Percentiles rank a stretch among this genome's conserved stretches.
Conservation (phyloP, 2,888 invertebrate genomes). For the Drosophila paranaensis region DNA sequence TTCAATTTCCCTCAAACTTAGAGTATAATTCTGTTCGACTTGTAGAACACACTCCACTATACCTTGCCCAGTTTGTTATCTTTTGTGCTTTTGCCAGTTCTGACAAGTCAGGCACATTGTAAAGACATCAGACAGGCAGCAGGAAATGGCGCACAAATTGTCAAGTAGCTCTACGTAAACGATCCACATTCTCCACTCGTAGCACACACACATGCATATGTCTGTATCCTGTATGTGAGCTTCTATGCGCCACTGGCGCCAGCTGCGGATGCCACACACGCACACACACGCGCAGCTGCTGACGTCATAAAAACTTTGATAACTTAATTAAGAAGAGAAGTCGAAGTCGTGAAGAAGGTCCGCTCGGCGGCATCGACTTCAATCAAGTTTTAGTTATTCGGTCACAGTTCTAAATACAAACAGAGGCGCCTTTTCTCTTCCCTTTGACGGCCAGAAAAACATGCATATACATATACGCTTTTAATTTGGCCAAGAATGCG, state of each 20-base stretch:
- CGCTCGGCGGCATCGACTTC: slow-evolving; percentile 22
- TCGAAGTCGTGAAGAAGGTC: slow-evolving; percentile 22
- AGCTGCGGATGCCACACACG: slow-evolving; percentile 42
- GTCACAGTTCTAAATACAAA: slow-evolving; percentile 39
- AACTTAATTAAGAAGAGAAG: slow-evolving; percentile 71
- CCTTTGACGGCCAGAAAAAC: neutral
- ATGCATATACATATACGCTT: slow-evolving; percentile 31
- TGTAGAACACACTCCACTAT: neutral
- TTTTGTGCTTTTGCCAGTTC: slow-evolving; percentile 10
- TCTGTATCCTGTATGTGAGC: neutral
- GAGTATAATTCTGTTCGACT: slow-evolving; percentile 19
- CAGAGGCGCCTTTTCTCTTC: slow-evolving; percentile 2
- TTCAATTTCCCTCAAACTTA: neutral
- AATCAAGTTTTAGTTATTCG: slow-evolving; percentile 31
- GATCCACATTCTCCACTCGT: slow-evolving; percentile 38
- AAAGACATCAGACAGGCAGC: slow-evolving; percentile 30
- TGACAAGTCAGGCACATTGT: slow-evolving; percentile 21
- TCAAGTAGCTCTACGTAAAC: slow-evolving; percentile 44
- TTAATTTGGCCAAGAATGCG: slow-evolving; percentile 75
- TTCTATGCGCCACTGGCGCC: slow-evolving; percentile 59
- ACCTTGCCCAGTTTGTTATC: neutral
- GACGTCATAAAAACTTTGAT: slow-evolving; percentile 79
- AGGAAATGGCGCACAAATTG: slow-evolving; percentile 60
- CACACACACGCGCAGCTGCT: slow-evolving; percentile 35
- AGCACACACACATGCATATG: neutral